Evolutionary conservation across 35 echinoderm and acorn worm species (phyloP).

Genomic region (Ophiothrix spiculata): DNA sequence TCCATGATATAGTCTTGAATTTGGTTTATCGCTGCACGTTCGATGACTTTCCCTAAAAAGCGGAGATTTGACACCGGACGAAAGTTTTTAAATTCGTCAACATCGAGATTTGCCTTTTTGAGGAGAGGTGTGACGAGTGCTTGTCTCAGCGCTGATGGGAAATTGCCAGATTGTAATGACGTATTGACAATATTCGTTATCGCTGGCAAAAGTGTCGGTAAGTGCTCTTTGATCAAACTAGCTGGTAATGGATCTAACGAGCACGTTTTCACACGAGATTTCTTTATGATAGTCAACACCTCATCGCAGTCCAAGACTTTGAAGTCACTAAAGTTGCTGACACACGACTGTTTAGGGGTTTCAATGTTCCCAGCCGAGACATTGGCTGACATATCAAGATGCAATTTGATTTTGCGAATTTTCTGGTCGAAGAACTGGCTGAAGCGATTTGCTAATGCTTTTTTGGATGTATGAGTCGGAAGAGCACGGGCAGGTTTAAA

Average conservation of each 20-base stretch:
- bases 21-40: no score
- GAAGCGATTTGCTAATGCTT: neutral
- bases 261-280: neutral
- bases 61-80: constrained; percentile 25
- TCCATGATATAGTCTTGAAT: no score
- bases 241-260: constrained; percentile 22
- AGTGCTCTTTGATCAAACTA: constrained; percentile 24
- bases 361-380: no score
- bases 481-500: neutral
- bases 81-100: constrained; percentile 16
- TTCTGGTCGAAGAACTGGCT: neutral
- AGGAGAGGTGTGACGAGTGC: constrained; percentile 23
- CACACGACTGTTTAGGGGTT: no score
- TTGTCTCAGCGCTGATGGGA: constrained; percentile 13
- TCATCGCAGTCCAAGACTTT: neutral
- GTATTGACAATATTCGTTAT: constrained; percentile 30
- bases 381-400: neutral
- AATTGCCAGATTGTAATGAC: neutral
- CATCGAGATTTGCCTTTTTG: constrained; percentile 23
- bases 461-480: neutral
- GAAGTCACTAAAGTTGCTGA: constrained; percentile 17
- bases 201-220: constrained; percentile 9
- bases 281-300: constrained; percentile 25
- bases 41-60: constrained; percentile 43
- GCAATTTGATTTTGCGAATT: neutral